A percentile compares a stretch with the other conserved stretches of the same genome.
Conservation (phyloP, 2,888 invertebrate species). For the Clanis bilineata region DNA sequence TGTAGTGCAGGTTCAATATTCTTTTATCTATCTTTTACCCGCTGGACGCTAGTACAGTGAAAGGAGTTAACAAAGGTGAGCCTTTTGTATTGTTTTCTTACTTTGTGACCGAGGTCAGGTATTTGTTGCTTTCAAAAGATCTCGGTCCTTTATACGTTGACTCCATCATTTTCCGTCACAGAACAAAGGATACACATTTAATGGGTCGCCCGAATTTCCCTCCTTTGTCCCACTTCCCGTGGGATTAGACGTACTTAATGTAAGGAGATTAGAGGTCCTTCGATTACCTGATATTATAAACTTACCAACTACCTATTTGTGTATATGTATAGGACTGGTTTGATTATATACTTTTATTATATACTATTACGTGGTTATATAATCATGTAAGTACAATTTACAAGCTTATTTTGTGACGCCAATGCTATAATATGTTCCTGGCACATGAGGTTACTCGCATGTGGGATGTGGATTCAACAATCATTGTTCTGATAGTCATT, state of each 20-base stretch:
- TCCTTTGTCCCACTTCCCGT: constrained; percentile 25
- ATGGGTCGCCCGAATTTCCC: constrained; percentile 50
- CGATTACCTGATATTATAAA: constrained; percentile 13
- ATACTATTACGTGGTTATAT: no score
- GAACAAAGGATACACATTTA: constrained; percentile 57
- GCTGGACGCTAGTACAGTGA: background rate
- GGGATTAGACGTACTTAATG: constrained; percentile 11
- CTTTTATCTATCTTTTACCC: background rate
- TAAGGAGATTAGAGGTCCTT: constrained; percentile 5
- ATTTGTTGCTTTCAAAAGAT: constrained; percentile 59
- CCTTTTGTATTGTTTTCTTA: constrained; percentile 6
- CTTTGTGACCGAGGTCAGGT: constrained; percentile 45
- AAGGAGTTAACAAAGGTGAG: constrained; percentile 5
- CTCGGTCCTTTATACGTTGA: constrained; percentile 43
- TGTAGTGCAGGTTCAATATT: background rate
- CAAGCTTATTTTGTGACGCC: no score
- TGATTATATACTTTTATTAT: background rate
- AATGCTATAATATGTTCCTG: no score
- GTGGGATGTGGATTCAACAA: no score
- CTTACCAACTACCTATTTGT: background rate
- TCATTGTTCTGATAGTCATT: no score
- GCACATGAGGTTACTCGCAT: no score
- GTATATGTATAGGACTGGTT: background rate
- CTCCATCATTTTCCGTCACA: constrained; percentile 58
- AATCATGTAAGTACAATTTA: no score